Evolutionary conservation across 2,888 invertebrate genomes (phyloP), one percentile per base, ranked within the genome.

Genomic region (Tinea pellionella): DNA sequence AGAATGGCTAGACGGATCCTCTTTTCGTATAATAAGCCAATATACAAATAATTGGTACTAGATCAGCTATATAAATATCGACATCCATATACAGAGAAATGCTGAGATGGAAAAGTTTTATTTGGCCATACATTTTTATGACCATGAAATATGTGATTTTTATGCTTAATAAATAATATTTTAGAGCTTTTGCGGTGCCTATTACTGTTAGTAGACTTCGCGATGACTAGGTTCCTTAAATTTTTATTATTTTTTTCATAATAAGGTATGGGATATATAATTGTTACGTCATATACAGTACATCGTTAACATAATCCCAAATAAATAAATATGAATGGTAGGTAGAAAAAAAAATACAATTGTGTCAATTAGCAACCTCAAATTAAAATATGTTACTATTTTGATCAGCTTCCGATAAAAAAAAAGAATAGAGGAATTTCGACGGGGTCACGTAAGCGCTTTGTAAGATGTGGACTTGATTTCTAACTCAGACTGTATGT

Each of bases 131-230:
- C 47, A 47, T 47, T 47, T 47, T 47, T 47, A 47, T 47, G 13
- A n/a, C 47, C 47, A 9, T 15, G n/a, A 47, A 47, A 47, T 16
- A 47, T 47, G 47, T 47, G 47, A 47, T 47, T 47, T 47, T 47
- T 47, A 47, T 47, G 47, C 47, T 16, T 47, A 47, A 47, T 47
- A 47, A 47, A 47, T 47, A 47, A 47, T 16, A 16, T 47, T 47
- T 16, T 16, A 47, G 47, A 47, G 47, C 47, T 47, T 47, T 16
- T 47, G 47, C 16, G 47, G 15, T 15, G 47, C 15, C 47, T 47
- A 47, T 47, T 47, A 47, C 47, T 47, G 6, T 47, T 15, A 16
- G 41, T 47, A 47, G 9, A 37, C 37, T 37, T 6, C 37, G 9
- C n/a, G 9, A 37, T 30, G 37, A 2, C 37, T 37, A n/a, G 11